Evolutionary conservation across 2,113 vertebrate species (phyloP), one percentile per base, ranked within the genome.

Genomic region (Hippocampus mohnikei): DNA sequence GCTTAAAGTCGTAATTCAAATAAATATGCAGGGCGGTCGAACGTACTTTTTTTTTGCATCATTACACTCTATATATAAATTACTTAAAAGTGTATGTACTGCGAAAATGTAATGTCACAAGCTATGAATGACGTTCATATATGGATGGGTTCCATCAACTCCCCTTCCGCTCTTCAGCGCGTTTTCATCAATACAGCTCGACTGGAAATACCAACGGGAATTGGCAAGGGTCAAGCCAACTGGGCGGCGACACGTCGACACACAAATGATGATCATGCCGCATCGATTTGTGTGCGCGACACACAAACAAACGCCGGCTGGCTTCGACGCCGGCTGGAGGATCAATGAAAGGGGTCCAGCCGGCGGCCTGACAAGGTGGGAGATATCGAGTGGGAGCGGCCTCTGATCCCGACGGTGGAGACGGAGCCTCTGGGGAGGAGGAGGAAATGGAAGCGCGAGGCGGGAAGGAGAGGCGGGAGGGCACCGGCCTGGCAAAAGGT

Each of bases 341-440:
- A 86, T 87, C 86, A 81, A 85, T 80, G 75, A 87, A 81, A 85
- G 81, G 85, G 85, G 73, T 68, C 59, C 55, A 73, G 80, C 76
- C 74, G 74, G 81, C 70, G 82, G 76, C 80, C 81, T 72, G 81
- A 89, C 87, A 86, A 84, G 84, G 78, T 85, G 81, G 79, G 70
- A 82, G 80, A 86, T 88, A 86, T 89, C 83, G 87, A 90, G 82
- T 85, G 81, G 69, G 16, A 27, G 80, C 82, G 80, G 62, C 83
- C 82, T 74, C 81, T 80, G 86, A 85, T 86, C 74, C 78, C 66
- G 40, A 71, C 12, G 58, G 80, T 75, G 76, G 71, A 78, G 79
- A 81, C 50, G 25, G 71, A 58, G 62, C 64, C 77, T 81, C 74
- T 0, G 13, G 78, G 71, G 71, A 58, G 33, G 37, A 56, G 27